phyloP scores from a whole-genome alignment of 2,113 vertebrate genomes.

The Ciconia boyciana region DNA sequence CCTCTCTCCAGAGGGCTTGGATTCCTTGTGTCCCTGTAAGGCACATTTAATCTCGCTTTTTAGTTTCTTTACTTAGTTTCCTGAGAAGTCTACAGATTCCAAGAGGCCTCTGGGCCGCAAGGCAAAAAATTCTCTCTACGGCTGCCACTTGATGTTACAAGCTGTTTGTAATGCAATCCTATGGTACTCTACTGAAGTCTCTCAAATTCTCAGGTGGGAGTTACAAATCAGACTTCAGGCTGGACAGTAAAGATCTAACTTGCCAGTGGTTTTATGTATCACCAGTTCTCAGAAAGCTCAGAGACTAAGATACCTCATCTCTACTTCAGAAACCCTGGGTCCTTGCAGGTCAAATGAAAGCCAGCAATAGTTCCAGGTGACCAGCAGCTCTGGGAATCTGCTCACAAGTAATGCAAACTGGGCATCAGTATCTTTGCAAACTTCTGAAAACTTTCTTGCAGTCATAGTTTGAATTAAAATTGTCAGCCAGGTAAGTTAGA shows the following conservation, averaged over 20 bases:
- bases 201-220: background rate
- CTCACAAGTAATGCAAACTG: background rate
- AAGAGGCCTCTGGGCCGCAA: background rate
- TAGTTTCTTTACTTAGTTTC: background rate
- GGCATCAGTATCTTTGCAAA: background rate
- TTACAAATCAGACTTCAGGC: background rate
- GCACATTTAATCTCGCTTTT: background rate
- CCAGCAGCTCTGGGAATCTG: background rate
- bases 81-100: background rate
- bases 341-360: background rate
- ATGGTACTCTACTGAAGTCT: background rate
- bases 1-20: background rate
- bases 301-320: background rate
- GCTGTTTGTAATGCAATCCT: background rate
- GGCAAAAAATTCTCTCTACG: background rate
- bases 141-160: background rate
- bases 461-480: background rate
- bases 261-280: background rate
- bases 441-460: background rate
- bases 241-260: background rate
- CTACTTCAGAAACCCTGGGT: background rate
- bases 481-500: background rate
- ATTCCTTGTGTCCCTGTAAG: background rate
- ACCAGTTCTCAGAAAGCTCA: background rate
- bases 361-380: background rate